Evolutionary conservation across 1,140 invertebrate species (phyloP), one percentile per base, ranked within the genome.

Genomic region (Chlorops oryzae): DNA sequence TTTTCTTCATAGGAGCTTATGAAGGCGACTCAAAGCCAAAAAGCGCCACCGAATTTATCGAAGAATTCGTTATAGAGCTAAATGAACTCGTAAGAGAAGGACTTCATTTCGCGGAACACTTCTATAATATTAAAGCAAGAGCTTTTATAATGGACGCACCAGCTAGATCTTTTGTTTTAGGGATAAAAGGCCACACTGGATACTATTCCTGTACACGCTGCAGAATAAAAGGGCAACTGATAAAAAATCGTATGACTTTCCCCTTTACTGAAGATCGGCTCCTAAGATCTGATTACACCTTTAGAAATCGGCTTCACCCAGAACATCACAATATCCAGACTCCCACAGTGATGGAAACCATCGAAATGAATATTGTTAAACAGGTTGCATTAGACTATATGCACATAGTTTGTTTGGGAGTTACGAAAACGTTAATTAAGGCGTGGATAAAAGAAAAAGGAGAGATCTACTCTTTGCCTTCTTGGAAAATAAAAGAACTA

Each of bases 401-500:
- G 28, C 42, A 44, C 15, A 18, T 28, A n/a, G n/a, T n/a, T n/a
- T n/a, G n/a, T n/a, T n/a, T n/a, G n/a, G n/a, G n/a, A n/a, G n/a
- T n/a, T n/a, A 44, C 20, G 24, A 9, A 15, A 27, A 44, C 22
- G 25, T 25, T 44, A n/a, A 9, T 47, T 15, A 47, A 37, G n/a
- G 45, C 45, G 5, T 47, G 32, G 45, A 15, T 37, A 7, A 34
- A 47, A 24, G n/a, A 12, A 35, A 47, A 38, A 34, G 45, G 45
- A 17, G 5, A 47, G 15, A 20, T 35, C 13, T 47, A 17, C 17
- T 37, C 17, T 15, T 37, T 47, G 18, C 21, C 32, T 37, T 10
- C 20, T 5, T 37, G 28, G 28, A 20, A 38, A 22, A 38, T 47
- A 3, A 15, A 3, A 21, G 1, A 10, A 23, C 2, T 47, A 2